Base-by-base conservation (phyloP, 2,113 vertebrate species). In the Anas platyrhynchos region DNA sequence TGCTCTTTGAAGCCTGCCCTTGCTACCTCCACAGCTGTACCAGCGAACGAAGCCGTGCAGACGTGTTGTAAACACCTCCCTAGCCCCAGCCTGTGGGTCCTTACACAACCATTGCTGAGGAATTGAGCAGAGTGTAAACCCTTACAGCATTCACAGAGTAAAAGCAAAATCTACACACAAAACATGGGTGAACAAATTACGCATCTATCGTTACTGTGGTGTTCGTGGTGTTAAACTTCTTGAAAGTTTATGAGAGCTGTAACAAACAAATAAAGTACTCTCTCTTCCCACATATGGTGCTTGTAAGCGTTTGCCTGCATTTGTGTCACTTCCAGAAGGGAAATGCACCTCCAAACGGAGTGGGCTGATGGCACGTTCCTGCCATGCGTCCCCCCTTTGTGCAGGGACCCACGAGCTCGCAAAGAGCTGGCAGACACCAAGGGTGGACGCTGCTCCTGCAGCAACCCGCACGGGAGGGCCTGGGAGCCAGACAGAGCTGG, bases 261-360 rank as follows among this genome's bases (percentile, higher is more conserved):
- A 91, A 87, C 69, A 76, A 92, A 73, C 75, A 63, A 82, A 91
- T 71, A 84, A 93, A 91, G 50, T 25, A 43, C 16, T 6, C 1
- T 54, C 22, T n/a, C 32, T 52, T 62, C 48, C 86, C 15, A 5
- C 0, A 3, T 46, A 50, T 2, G 46, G 43, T 6, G 34, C 16
- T 48, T 58, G 22, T 66, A 74, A 62, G 72, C 38, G 66, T 54
- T 23, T 59, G 32, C 31, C 61, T 59, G n/a, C 32, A 55, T 21
- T 74, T 2, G 0, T 5, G 20, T 48, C 31, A 11, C 65, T 48
- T 69, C 22, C 38, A 36, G 21, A 8, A n/a, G 36, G 21, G 32
- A 79, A 77, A 43, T 0, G 0, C n/a, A 59, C 31, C 34, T 34
- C 74, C 34, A 58, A 65, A 5, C 29, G 2, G 20, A 32, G 46